Percentiles rank a stretch among this genome's conserved stretches.
Conservation (phyloP, 2,797 vertebrate species). For the Poeciliopsis paucimaculata region DNA sequence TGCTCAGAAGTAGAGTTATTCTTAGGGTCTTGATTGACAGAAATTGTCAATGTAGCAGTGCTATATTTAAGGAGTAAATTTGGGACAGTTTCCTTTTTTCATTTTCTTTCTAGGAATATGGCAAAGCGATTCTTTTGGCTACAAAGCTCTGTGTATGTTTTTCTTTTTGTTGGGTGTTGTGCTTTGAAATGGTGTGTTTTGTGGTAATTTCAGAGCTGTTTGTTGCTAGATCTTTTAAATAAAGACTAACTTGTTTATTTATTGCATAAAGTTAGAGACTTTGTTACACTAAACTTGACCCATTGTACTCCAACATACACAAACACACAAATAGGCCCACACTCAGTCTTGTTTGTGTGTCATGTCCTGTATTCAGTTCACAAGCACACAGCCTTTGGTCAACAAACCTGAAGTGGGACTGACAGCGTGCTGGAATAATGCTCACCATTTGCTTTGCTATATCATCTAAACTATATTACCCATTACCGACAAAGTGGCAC, state of each 20-base stretch:
- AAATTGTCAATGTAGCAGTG: conserved; percentile 51
- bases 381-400: conserved; percentile 40
- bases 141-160: background rate
- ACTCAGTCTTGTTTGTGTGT: conserved; percentile 33
- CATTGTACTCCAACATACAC: conserved; percentile 14
- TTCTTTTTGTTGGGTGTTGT: background rate
- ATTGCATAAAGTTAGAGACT: conserved; percentile 17
- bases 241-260: conserved; percentile 22
- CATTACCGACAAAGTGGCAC: background rate
- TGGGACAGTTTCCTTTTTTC: conserved; percentile 64
- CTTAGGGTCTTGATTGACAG: conserved; percentile 55
- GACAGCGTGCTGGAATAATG: conserved; percentile 24
- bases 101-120: conserved; percentile 67
- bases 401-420: conserved; percentile 44
- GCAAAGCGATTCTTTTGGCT: conserved; percentile 27
- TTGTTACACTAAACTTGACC: conserved; percentile 48
- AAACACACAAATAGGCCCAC: conserved; percentile 41
- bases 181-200: background rate
- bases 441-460: conserved; percentile 7
- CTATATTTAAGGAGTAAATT: conserved; percentile 60
- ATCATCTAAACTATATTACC: conserved; percentile 8
- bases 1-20: conserved; percentile 61
- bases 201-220: conserved; percentile 1
- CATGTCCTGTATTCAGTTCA: conserved; percentile 28
- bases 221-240: conserved; percentile 6